Percentiles rank a stretch among this genome's conserved stretches.
These are phyloP conservation scores for Nixonia krombeini DNA, from an alignment of 1,140 invertebrate species.

Conservation along the genomic window DNA sequence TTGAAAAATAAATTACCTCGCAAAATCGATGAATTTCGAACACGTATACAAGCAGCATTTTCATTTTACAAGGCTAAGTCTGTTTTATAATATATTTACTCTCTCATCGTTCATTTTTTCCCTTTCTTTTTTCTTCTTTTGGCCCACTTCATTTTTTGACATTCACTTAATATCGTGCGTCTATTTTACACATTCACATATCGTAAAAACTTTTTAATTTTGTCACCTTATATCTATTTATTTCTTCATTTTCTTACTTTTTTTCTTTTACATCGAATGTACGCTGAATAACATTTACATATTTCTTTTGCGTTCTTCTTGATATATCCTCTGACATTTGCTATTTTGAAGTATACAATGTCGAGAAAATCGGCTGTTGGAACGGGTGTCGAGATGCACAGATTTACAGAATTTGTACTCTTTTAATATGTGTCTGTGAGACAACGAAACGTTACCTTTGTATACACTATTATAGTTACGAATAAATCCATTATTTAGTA, in stretches of 20 bases:
- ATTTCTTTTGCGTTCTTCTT: background rate
- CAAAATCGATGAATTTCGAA: constrained; percentile 8
- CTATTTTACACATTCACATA: constrained; percentile 4
- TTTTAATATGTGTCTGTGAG: constrained; percentile 54
- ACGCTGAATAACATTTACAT: background rate
- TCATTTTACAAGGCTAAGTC: constrained; percentile 13
- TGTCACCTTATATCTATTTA: background rate
- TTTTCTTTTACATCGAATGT: background rate
- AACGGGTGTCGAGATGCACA: constrained; percentile 53
- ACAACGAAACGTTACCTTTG: constrained; percentile 15
- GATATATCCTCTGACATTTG: constrained; percentile 7
- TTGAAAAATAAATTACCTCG: constrained; percentile 3
- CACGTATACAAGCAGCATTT: constrained; percentile 11
- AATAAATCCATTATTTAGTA: too few relatives aligned
- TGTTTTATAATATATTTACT: constrained; percentile 13
- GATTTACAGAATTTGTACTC: constrained; percentile 69
- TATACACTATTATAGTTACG: constrained; percentile 1
- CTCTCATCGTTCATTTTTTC: constrained; percentile 4
- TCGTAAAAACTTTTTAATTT: background rate
- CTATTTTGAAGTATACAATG: constrained; percentile 14
- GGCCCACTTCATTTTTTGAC: constrained; percentile 4
- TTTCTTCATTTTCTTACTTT: too few relatives aligned
- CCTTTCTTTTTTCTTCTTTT: background rate
- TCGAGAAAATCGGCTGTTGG: constrained; percentile 36
- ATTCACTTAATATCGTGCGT: constrained; percentile 1